Base-by-base conservation (phyloP, 2,113 vertebrate species). In the Nycticryphes semicollaris region DNA sequence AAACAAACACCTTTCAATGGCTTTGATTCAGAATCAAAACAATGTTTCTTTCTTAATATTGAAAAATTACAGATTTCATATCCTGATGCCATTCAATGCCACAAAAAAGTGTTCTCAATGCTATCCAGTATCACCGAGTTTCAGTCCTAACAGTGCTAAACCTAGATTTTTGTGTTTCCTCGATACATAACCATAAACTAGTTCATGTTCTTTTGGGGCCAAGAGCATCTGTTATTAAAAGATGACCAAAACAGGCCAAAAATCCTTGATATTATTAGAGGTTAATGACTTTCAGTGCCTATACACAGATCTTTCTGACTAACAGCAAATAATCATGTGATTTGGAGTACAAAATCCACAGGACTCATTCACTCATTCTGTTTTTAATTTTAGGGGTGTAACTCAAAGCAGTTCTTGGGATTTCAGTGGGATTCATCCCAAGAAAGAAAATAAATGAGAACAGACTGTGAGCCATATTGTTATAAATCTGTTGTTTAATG, bases 341-440 rank as follows among this genome's bases (percentile, higher is more conserved):
- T 60, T 91, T 72, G 14, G 11, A 56, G 30, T 30, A 19, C 51
- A 43, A 80, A 90, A 91, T 77, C 18, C 25, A 54, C 67, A 78
- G 75, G 31, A 89, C 41, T 77, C 25, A 39, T 39, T 39, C 39
- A 89, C 41, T 77, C 25, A 39, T 39, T 39, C 39, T 96, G 82
- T 24, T 78, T 93, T 94, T 77, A 77, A 84, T 94, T 93, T 93
- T 54, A 43, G 43, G 67, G 47, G 37, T 88, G 82, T 90, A 88
- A 84, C 72, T 70, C 50, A 56, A 70, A 86, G 51, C 39, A 84
- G 2, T 90, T 94, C 37, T 93, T 63, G 43, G 41, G 54, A 84
- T 85, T 88, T 97, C n/a, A 57, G 1, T 56, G 21, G n/a, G 41
- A 80, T 72, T 83, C 80, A 88, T 87, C 75, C 85, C 83, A 67